Evolutionary conservation across 2,888 invertebrate genomes (phyloP).

Genomic region (Euclidia mi): DNA sequence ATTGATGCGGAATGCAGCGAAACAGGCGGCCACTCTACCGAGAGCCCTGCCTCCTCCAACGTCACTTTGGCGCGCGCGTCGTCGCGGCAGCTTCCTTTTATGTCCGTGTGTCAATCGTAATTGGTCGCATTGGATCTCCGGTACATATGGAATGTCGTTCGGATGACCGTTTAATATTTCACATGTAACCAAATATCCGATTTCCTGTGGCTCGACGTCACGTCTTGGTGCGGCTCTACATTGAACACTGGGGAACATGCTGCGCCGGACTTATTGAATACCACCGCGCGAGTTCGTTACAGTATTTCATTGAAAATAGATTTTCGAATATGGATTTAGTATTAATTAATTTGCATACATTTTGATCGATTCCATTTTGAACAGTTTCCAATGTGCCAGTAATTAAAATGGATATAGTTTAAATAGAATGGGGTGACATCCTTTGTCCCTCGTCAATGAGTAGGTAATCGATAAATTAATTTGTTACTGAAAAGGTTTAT

Average conservation of each 20-base stretch:
- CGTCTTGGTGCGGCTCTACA: slow-evolving; percentile 20
- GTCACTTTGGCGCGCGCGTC: slow-evolving; percentile 41
- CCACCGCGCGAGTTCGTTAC: background rate
- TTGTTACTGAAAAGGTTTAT: no score
- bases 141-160: slow-evolving; percentile 57
- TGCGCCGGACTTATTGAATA: background rate
- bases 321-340: no score
- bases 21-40: slow-evolving; percentile 63
- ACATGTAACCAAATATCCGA: slow-evolving; percentile 56
- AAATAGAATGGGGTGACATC: no score
- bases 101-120: slow-evolving; percentile 54
- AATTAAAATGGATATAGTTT: no score
- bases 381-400: no score
- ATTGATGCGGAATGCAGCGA: slow-evolving; percentile 73
- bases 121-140: slow-evolving; percentile 54
- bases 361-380: no score
- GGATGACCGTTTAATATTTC: slow-evolving; percentile 68
- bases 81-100: slow-evolving; percentile 48
- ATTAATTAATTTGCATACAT: no score
- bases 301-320: no score
- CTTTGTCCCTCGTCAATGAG: no score
- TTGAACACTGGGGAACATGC: slow-evolving; percentile 17
- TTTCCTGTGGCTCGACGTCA: slow-evolving; percentile 29
- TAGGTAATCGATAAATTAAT: no score
- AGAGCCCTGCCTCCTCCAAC: slow-evolving; percentile 58